Evolutionary conservation across 2,797 vertebrate species (phyloP).

Genomic region (Eulemur rubriventer): DNA sequence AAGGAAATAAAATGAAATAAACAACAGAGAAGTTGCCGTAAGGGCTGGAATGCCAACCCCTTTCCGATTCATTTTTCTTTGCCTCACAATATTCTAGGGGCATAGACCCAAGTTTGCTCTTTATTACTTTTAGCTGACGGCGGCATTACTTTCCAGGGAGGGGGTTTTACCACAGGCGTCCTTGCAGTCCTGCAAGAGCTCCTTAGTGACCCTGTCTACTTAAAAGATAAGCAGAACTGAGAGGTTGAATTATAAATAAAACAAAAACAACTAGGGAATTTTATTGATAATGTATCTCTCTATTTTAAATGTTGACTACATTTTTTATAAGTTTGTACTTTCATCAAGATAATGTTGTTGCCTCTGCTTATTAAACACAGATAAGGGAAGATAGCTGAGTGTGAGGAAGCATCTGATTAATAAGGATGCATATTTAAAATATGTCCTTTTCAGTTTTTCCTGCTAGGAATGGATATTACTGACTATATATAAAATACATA

Average conservation of each 20-base stretch:
- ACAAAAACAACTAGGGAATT: background rate
- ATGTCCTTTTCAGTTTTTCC: background rate
- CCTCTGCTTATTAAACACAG: background rate
- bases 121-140: background rate
- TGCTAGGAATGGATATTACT: background rate
- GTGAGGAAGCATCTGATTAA: background rate
- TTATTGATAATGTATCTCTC: background rate
- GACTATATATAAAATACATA: background rate
- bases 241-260: background rate
- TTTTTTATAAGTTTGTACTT: background rate
- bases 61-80: background rate
- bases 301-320: background rate
- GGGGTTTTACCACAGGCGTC: background rate
- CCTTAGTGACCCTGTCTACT: background rate
- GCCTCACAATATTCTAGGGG: background rate
- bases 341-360: background rate
- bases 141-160: background rate
- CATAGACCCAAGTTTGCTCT: background rate
- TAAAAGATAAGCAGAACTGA: background rate
- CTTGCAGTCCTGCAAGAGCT: accelerated
- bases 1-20: conserved; percentile 17
- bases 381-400: background rate
- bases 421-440: background rate
- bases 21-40: background rate
- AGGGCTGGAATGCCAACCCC: background rate